Conservation (phyloP, 1,140 invertebrate species). For the Scaptomyza pallida region DNA sequence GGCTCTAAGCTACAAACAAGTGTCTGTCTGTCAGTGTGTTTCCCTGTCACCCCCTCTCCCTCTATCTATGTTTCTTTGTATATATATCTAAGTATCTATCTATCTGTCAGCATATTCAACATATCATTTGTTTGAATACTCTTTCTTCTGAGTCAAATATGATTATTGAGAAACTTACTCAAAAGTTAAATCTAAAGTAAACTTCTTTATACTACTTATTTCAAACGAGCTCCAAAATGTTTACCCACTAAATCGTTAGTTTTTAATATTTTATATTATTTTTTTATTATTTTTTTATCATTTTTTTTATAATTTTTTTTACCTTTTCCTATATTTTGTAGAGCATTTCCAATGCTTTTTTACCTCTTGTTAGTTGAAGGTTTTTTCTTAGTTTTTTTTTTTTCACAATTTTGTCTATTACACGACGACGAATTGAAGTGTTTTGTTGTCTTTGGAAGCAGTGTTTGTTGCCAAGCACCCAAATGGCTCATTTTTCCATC, state of each 20-base stretch:
- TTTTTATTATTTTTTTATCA: too few relatives aligned
- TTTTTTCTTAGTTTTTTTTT: background rate
- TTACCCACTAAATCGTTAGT: too few relatives aligned
- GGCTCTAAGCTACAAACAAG: constrained; percentile 38
- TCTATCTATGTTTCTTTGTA: constrained; percentile 15
- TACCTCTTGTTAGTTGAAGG: constrained; percentile 9
- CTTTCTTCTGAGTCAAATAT: background rate
- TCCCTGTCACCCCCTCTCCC: too few relatives aligned
- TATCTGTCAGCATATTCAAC: constrained; percentile 22
- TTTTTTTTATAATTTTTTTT: background rate
- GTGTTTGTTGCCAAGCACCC: constrained; percentile 49
- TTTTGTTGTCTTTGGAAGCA: constrained; percentile 37
- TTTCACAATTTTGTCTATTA: constrained; percentile 46
- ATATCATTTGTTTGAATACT: constrained; percentile 25
- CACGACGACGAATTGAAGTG: constrained; percentile 46
- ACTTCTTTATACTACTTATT: too few relatives aligned
- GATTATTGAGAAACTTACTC: too few relatives aligned
- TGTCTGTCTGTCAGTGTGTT: constrained; percentile 31
- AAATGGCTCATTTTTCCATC: constrained; percentile 24
- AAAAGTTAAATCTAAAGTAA: too few relatives aligned
- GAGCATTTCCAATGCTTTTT: constrained; percentile 16
- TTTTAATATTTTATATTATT: too few relatives aligned
- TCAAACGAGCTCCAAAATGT: too few relatives aligned
- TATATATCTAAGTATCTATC: constrained; percentile 3
- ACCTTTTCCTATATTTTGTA: background rate